phyloP scores from a whole-genome alignment of 1,140 invertebrate genomes.

The Caenorhabditis latens region DNA sequence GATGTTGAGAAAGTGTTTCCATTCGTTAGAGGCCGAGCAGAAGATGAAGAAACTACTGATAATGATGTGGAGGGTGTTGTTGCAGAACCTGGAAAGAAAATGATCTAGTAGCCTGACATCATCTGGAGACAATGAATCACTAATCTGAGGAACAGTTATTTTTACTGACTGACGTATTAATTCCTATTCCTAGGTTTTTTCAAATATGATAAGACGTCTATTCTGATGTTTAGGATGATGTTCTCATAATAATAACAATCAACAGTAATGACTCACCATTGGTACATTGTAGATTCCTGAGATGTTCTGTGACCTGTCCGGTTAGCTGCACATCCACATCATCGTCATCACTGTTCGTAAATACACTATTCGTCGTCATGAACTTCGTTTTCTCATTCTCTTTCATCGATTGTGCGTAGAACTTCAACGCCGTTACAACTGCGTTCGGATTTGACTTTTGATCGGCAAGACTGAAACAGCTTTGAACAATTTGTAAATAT shows the following conservation, averaged over 20 bases:
- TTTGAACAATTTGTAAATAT: background rate
- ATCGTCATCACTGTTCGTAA: constrained; percentile 71
- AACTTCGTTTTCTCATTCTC: constrained; percentile 74
- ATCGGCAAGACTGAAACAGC: constrained; percentile 73
- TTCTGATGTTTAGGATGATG: too few relatives aligned
- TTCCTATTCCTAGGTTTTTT: background rate
- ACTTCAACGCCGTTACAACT: constrained; percentile 75
- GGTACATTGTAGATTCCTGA: constrained; percentile 42
- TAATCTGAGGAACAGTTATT: too few relatives aligned
- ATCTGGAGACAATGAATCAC: too few relatives aligned
- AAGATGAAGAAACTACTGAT: background rate
- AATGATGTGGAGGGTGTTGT: background rate
- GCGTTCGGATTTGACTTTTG: constrained; percentile 76
- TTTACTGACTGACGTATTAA: too few relatives aligned
- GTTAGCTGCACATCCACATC: constrained; percentile 61
- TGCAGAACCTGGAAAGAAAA: background rate
- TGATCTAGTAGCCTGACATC: background rate
- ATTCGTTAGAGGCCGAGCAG: constrained; percentile 12
- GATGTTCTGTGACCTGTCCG: constrained; percentile 57
- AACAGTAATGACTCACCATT: constrained; percentile 18
- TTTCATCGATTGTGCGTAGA: constrained; percentile 75
- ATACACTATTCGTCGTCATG: constrained; percentile 76
- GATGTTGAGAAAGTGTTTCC: constrained; percentile 11
- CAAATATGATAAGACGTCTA: background rate
- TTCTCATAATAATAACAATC: background rate